Base-by-base conservation (phyloP, 2,888 invertebrate genomes). In the Drosophila cyrtoloma region DNA sequence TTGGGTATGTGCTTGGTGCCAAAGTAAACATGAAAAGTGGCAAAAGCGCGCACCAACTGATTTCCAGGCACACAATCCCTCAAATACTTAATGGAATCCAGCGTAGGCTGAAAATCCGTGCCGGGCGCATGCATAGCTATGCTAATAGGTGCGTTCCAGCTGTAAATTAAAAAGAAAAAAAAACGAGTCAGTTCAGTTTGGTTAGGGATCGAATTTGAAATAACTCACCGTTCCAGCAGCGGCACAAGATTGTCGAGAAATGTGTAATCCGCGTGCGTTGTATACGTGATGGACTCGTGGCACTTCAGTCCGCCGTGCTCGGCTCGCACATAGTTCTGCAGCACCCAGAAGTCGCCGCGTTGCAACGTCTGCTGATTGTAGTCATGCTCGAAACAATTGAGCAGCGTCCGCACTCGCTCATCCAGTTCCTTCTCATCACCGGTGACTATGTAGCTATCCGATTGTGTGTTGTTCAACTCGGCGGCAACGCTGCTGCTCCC, bases 221-320 rank as follows among this genome's bases (percentile, higher is more conserved):
- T 56, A 28, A 12, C 66, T 94, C 82, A 95, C 94, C 96, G 95
- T 92, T 97, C 96, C 92, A 98, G 94, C 87, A 98, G 94, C 72
- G 97, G 97, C 92, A 96, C 95, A 87, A 98, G 94, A 94, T 98
- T 98, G 93, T 98, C 97, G 91, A 98, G 95, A 94, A 98, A 98
- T 84, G 97, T 97, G 94, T 96, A 97, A 91, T 98, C 98, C 6
- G 97, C 97, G 93, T 98, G 98, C 19, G 98, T 98, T 42, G 98
- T 97, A 92, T 98, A 98, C 1, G 98, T 98, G 79, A 98, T 95
- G 82, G 96, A 96, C 93, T 97, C 97, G 93, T 97, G 96, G 93
- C 98, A 98, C 91, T 94, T 94, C 59, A 96, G 92, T 52, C 94
- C 93, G 26, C 95, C 95, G 88, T 95, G 95, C 71, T 96, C 96